Evolutionary conservation across 1,140 invertebrate species (phyloP), one percentile per base, ranked within the genome.

Genomic region (Diabrotica virgifera): DNA sequence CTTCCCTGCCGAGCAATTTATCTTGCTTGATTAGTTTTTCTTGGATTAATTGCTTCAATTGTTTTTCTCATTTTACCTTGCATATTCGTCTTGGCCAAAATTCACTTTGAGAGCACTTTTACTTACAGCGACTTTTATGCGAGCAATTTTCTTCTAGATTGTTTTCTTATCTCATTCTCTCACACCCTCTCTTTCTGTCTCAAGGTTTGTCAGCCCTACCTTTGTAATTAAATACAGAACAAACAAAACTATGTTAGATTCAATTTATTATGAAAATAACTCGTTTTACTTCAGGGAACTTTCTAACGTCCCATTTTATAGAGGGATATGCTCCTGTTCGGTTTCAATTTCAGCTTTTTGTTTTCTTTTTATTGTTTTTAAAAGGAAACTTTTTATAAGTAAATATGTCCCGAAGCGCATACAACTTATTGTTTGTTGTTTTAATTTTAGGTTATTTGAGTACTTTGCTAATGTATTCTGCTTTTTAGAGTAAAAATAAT

Each of bases 1-100:
- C 64, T 65, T 69, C 68, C 66, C 70, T 65, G 68, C 56, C 56
- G 46, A 63, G 74, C 73, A 74, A 79, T 79, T 79, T 78, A 78
- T 78, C 77, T 77, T 73, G 74, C 75, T 77, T 79, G 77, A 79
- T 79, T 79, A 79, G 76, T 78, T 79, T 79, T 79, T 79, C 76
- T 76, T 73, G 73, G 73, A 79, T 78, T 79, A 79, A 79, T 79
- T 78, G 74, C 77, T 75, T 70, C 77, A 79, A 79, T 77, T 79
- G 76, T 78, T 79, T 77, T 77, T 77, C 76, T 76, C 77, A 75
- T 77, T 77, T 77, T 74, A 76, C 74, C 73, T 75, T 68, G 70
- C 68, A 76, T 75, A 76, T 74, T 70, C 74, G 69, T 74, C 74
- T 75, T 70, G 69, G 72, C 73, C 70, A 70, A 75, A 71, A 73